Conservation (phyloP, 2,888 invertebrate species). For the Ophion costatus region DNA sequence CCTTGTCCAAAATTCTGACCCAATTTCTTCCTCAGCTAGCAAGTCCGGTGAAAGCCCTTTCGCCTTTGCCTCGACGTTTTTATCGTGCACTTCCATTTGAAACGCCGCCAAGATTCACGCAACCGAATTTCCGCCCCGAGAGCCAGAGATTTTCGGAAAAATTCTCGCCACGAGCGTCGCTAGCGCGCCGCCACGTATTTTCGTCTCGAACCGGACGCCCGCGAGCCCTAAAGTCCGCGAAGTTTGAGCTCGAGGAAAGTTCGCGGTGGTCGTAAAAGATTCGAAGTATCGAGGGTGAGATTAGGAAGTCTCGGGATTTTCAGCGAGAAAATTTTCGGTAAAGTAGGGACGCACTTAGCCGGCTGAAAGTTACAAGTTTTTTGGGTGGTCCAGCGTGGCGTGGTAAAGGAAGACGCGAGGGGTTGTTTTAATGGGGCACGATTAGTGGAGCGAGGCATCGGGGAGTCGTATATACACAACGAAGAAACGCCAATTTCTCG, state of each 20-base stretch:
- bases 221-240: background rate
- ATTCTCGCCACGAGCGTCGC: background rate
- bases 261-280: constrained; percentile 40
- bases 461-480: constrained; percentile 78
- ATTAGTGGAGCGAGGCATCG: constrained; percentile 82
- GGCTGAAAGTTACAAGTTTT: constrained; percentile 50
- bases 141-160: constrained; percentile 23
- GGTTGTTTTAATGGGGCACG: constrained; percentile 81
- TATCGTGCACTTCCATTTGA: constrained; percentile 45
- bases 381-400: constrained; percentile 17
- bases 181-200: background rate
- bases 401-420: constrained; percentile 58
- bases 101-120: constrained; percentile 55
- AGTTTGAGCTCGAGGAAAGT: constrained; percentile 27
- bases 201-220: background rate
- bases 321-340: constrained; percentile 77
- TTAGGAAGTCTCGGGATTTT: constrained; percentile 33
- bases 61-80: constrained; percentile 20
- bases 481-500: constrained; percentile 68
- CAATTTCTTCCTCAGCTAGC: constrained; percentile 38
- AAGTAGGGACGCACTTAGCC: constrained; percentile 63
- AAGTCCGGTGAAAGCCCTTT: constrained; percentile 29
- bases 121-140: background rate
- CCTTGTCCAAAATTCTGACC: constrained; percentile 26
- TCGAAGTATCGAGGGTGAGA: constrained; percentile 55